Evolutionary conservation across 1,140 invertebrate genomes (phyloP).

Genomic region (Caenorhabditis inopinata): DNA sequence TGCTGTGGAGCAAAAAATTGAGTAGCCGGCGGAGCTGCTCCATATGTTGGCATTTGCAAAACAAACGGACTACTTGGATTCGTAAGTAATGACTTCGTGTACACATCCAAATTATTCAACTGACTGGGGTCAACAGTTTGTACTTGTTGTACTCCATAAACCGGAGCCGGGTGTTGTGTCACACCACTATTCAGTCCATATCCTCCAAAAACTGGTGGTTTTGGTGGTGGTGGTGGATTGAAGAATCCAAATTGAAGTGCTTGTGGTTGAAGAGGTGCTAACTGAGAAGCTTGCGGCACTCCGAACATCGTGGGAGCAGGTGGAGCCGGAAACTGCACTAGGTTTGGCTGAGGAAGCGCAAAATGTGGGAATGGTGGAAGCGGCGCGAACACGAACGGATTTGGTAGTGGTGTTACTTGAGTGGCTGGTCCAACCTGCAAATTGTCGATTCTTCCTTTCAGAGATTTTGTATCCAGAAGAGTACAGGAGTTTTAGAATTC

Average conservation of each 20-base stretch:
- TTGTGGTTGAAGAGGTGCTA: background rate
- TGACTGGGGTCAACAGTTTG: background rate
- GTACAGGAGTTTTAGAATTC: too few relatives aligned
- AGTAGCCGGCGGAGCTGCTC: background rate
- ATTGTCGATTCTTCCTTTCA: too few relatives aligned
- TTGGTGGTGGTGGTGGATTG: constrained; percentile 20
- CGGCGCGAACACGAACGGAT: constrained; percentile 16
- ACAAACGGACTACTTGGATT: background rate
- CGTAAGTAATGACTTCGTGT: background rate
- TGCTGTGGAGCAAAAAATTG: background rate
- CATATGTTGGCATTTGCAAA: background rate
- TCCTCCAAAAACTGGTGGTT: background rate
- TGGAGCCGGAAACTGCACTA: background rate
- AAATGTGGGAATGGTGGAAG: constrained; percentile 28
- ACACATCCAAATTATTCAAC: background rate
- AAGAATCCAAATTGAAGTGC: background rate
- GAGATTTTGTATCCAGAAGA: too few relatives aligned
- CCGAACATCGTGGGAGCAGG: background rate
- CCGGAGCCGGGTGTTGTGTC: background rate
- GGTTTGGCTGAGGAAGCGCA: constrained; percentile 24
- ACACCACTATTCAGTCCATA: background rate
- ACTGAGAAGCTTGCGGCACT: background rate
- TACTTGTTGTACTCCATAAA: background rate
- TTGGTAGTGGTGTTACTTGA: background rate
- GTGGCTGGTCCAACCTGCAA: background rate